phyloP scores from a whole-genome alignment of 2,888 invertebrate genomes.

The Operophtera brumata region DNA sequence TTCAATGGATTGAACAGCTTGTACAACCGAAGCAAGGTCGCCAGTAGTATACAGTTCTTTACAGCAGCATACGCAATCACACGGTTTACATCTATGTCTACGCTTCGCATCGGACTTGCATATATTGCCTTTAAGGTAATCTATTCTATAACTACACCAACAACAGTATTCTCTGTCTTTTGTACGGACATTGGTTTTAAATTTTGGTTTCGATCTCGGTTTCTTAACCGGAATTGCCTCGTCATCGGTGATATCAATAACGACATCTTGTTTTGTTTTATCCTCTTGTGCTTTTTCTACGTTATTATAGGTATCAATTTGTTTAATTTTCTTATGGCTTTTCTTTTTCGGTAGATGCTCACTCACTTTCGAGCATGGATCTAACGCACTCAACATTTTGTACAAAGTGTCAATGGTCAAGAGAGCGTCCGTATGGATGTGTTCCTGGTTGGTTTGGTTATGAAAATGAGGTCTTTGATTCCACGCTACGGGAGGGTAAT shows the following conservation, averaged over 20 bases:
- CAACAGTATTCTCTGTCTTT: slow-evolving; percentile 44
- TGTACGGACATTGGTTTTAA: slow-evolving; percentile 1
- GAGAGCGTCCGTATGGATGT: slow-evolving; percentile 33
- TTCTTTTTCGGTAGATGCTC: background rate
- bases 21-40: background rate
- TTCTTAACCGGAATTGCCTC: background rate
- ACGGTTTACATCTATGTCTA: slow-evolving; percentile 36
- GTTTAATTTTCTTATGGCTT: slow-evolving; percentile 19
- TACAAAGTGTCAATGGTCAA: slow-evolving; percentile 57
- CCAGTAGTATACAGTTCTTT: slow-evolving; percentile 18
- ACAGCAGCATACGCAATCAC: slow-evolving; percentile 51
- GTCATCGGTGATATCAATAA: slow-evolving; percentile 22
- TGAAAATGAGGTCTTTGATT: background rate
- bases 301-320: background rate
- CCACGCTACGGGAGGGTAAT: slow-evolving; percentile 16
- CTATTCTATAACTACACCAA: slow-evolving; percentile 45
- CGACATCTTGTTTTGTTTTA: background rate
- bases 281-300: background rate
- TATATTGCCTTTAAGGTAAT: slow-evolving; percentile 18
- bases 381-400: slow-evolving; percentile 52
- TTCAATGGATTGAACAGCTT: background rate
- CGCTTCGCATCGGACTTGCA: background rate
- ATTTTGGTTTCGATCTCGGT: background rate
- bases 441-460: background rate
- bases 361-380: background rate